These are phyloP conservation scores for Bettongia penicillata DNA, from an alignment of 2,113 vertebrate species.

Conservation along the genomic window DNA sequence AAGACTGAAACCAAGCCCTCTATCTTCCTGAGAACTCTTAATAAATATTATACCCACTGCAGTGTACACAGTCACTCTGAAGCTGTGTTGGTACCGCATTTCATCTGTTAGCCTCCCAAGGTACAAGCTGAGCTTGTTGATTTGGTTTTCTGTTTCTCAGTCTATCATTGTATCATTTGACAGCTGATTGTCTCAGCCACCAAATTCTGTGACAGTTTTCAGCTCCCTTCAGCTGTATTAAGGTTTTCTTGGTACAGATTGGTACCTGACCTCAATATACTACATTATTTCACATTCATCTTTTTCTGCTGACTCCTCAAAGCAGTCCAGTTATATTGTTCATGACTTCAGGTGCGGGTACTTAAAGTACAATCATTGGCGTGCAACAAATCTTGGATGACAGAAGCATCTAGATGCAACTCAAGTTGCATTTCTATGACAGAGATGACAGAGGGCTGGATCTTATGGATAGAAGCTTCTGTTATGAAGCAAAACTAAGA, in stretches of 20 bases:
- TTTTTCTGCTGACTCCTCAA: conserved; percentile 1
- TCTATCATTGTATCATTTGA: conserved; percentile 3
- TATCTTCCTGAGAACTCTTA: background rate
- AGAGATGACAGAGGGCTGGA: background rate
- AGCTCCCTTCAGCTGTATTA: background rate
- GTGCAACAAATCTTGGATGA: background rate
- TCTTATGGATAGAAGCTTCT: background rate
- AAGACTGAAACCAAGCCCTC: background rate
- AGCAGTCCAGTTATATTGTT: background rate
- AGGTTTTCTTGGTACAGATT: background rate
- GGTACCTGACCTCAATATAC: background rate
- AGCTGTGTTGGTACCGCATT: fast-evolving
- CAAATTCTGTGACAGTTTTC: background rate
- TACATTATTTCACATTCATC: background rate
- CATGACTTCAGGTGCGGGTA: background rate
- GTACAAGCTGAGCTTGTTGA: fast-evolving
- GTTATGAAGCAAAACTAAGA: background rate
- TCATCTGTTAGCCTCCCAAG: background rate
- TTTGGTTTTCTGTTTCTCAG: conserved; percentile 2
- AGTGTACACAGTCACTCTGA: background rate
- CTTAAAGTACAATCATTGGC: background rate
- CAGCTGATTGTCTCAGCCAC: background rate
- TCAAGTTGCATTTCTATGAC: background rate
- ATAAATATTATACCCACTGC: background rate
- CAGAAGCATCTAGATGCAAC: background rate